Evolutionary conservation across 2,888 invertebrate species (phyloP).

Genomic region (Neoascia interrupta): DNA sequence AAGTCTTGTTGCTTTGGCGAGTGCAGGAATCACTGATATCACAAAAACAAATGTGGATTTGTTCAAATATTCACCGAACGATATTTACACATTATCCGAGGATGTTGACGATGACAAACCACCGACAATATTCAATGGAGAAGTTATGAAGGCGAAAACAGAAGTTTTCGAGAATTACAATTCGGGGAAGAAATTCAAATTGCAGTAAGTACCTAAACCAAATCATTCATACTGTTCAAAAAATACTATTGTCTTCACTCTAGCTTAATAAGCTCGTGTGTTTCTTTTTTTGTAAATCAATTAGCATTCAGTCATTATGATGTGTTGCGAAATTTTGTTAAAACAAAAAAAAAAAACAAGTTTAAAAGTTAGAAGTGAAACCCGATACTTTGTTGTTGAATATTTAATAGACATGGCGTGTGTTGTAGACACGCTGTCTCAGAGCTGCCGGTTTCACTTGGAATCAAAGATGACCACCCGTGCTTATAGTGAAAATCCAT

Average conservation of each 20-base stretch:
- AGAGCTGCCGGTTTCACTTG: conserved; percentile 27
- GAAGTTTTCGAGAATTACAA: conserved; percentile 76
- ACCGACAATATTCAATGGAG: conserved; percentile 76
- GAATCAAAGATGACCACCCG: conserved; percentile 1
- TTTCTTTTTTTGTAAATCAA: too few relatives aligned
- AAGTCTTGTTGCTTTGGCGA: conserved; percentile 70
- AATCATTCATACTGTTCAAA: too few relatives aligned
- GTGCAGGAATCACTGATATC: conserved; percentile 75
- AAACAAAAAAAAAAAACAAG: conserved; percentile 14
- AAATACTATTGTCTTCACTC: too few relatives aligned
- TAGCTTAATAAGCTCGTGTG: too few relatives aligned
- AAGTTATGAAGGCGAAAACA: conserved; percentile 77
- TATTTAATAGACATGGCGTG: conserved; percentile 28
- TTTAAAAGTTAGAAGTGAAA: conserved; percentile 23
- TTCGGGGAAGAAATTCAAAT: conserved; percentile 78
- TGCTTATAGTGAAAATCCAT: conserved; percentile 17
- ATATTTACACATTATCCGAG: conserved; percentile 77
- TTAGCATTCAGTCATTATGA: too few relatives aligned
- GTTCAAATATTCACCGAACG: conserved; percentile 78
- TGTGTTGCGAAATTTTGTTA: conserved; percentile 14
- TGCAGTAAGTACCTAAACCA: conserved; percentile 75
- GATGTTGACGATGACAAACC: conserved; percentile 78
- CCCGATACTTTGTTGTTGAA: conserved; percentile 18
- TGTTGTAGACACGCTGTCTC: conserved; percentile 41
- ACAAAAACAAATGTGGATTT: conserved; percentile 76